Evolutionary conservation across 2,888 invertebrate species (phyloP), one percentile per base, ranked within the genome.

Genomic region (Pandemis corylana): DNA sequence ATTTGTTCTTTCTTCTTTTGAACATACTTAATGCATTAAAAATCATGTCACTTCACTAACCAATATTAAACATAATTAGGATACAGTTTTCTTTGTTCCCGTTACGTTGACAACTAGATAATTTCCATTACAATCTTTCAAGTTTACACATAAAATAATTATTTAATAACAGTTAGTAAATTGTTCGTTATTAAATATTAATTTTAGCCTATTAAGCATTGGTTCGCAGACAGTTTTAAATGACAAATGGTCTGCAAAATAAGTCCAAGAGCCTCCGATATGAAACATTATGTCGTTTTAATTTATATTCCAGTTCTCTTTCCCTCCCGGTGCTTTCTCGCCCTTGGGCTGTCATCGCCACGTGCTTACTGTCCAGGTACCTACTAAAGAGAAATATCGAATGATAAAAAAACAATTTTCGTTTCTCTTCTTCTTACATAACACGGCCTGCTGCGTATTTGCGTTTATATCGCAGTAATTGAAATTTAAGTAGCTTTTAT

Each of bases 291-390:
- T 68, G 73, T 49, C 73, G 65, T 75, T 70, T 74, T 70, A 75
- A 75, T 75, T 70, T 75, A 63, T 67, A 66, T 66, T 44, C 56
- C 56, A 59, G 63, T 15, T 4, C 63, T 44, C 64, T 44, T 51
- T 53, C 41, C 41, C 49, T 61, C 63, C 59, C n/a, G 53, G 28
- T 61, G 20, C 65, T 46, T 44, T 12, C 28, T 15, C 44, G 62
- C 70, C 70, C 75, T 77, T 68, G 76, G 74, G 76, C 78, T 82
- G 84, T 81, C 84, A 81, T 76, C 77, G 79, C 77, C 81, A 78
- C 64, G 73, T 77, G 79, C 76, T 81, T 80, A 81, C 82, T 82
- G 77, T 77, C 74, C 66, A 76, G 76, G 70, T 77, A 79, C n/a
- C n/a, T n/a, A n/a, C 80, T 79, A 80, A 75, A 53, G 69, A 75